Evolutionary conservation across 2,888 invertebrate species (phyloP).

Genomic region (Caenorhabditis zanzibari): DNA sequence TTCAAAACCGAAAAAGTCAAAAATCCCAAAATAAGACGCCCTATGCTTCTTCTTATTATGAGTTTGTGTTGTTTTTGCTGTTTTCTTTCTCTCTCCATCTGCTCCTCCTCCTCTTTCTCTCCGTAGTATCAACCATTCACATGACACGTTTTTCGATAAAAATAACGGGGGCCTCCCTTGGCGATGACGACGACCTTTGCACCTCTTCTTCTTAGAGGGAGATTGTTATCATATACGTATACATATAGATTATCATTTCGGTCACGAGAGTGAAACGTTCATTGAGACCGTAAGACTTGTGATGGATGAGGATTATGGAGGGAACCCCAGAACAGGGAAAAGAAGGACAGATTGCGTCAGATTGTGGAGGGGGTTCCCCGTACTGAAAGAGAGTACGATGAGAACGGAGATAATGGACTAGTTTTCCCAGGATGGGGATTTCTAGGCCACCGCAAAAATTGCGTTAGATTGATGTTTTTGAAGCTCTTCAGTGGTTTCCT

Average conservation of each 20-base stretch:
- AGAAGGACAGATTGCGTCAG: no score
- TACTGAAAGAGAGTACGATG: no score
- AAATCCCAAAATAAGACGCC: no score
- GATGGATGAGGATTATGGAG: background rate
- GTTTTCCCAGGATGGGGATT: background rate
- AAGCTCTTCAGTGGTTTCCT: no score
- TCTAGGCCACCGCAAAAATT: no score
- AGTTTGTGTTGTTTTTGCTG: background rate
- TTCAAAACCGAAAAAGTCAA: no score
- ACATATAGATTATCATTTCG: background rate
- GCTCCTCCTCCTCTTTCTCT: background rate
- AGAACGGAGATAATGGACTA: background rate
- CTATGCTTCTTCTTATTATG: no score
- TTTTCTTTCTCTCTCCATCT: slow-evolving; percentile 3
- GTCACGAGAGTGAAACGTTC: slow-evolving; percentile 54
- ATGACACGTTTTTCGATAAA: slow-evolving; percentile 50
- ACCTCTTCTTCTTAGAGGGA: background rate
- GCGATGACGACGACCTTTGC: slow-evolving; percentile 21
- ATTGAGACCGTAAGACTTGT: slow-evolving; percentile 15
- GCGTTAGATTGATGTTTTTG: no score
- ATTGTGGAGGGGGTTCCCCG: no score
- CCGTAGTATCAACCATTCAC: slow-evolving; percentile 35
- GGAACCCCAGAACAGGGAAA: no score
- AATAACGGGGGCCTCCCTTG: slow-evolving; percentile 14
- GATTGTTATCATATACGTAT: slow-evolving; percentile 11